Conservation (phyloP, 2,888 invertebrate genomes). For the Cephus rjabovi region DNA sequence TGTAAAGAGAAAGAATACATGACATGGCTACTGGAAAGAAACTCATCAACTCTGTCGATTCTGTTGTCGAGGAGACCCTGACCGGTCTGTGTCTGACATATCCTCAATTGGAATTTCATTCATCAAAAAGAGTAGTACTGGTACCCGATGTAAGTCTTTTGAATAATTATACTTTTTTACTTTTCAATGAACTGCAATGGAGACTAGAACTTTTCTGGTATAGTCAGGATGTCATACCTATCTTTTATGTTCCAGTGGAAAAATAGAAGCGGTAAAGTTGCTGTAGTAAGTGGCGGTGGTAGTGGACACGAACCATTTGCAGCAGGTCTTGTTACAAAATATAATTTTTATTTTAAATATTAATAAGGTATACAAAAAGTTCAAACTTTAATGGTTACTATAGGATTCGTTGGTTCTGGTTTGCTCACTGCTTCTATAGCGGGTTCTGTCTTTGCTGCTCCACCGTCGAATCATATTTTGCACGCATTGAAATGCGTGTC, state of each 20-base stretch:
- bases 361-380: not conserved
- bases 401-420: slow-evolving; percentile 83
- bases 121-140: slow-evolving; percentile 51
- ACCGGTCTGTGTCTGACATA: slow-evolving; percentile 50
- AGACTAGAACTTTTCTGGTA: not conserved
- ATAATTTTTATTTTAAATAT: not conserved
- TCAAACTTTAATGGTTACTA: not conserved
- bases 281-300: slow-evolving; percentile 81
- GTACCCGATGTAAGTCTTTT: slow-evolving; percentile 48
- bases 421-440: slow-evolving; percentile 78
- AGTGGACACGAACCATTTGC: slow-evolving; percentile 84
- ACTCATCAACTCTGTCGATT: slow-evolving; percentile 51
- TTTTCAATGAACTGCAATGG: not conserved
- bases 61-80: slow-evolving; percentile 54
- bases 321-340: slow-evolving; percentile 43
- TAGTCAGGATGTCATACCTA: not conserved
- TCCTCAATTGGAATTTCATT: slow-evolving; percentile 55
- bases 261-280: slow-evolving; percentile 62
- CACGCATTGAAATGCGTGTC: slow-evolving; percentile 74
- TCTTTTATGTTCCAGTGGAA: slow-evolving; percentile 35
- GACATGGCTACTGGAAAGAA: slow-evolving; percentile 38
- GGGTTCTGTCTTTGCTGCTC: slow-evolving; percentile 83
- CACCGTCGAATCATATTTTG: slow-evolving; percentile 76
- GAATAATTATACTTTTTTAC: not conserved
- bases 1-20: not conserved